Conservation (phyloP, 2,888 invertebrate genomes). For the Eupithecia inturbata region DNA sequence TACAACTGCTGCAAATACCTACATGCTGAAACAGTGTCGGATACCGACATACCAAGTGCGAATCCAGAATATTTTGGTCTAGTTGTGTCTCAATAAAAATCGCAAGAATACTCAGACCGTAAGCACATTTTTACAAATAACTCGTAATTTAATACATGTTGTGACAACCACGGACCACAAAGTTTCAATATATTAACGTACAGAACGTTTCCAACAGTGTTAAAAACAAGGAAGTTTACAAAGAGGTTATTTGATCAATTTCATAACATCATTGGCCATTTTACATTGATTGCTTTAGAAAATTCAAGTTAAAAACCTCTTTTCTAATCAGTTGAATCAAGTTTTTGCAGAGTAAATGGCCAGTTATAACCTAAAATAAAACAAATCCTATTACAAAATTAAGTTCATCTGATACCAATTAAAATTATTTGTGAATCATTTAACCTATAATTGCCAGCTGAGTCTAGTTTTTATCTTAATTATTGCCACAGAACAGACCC, state of each 20-base stretch:
- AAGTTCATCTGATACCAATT: background rate
- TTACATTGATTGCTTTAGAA: slow-evolving; percentile 6
- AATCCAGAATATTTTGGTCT: background rate
- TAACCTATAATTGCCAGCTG: background rate
- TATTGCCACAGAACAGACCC: slow-evolving; percentile 23
- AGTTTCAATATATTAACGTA: background rate
- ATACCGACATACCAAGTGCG: slow-evolving; percentile 2
- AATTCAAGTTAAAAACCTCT: slow-evolving; percentile 21
- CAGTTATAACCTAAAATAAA: background rate
- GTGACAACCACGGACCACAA: background rate
- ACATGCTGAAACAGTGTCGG: slow-evolving; percentile 8
- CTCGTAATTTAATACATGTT: background rate
- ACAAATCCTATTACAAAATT: background rate
- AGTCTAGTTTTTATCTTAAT: background rate
- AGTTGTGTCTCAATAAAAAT: slow-evolving; percentile 10
- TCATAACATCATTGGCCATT: slow-evolving; percentile 16
- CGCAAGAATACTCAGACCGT: slow-evolving; percentile 16
- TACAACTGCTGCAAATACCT: background rate
- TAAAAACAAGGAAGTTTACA: slow-evolving; percentile 32
- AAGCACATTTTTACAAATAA: slow-evolving; percentile 15
- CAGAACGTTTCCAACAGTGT: background rate
- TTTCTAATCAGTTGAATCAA: background rate
- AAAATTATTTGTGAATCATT: background rate
- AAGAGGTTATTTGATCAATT: slow-evolving; percentile 22
- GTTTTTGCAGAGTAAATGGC: slow-evolving; percentile 7